Evolutionary conservation across 1,140 invertebrate species (phyloP), one percentile per base, ranked within the genome.

Genomic region (Macrostomum lignano): DNA sequence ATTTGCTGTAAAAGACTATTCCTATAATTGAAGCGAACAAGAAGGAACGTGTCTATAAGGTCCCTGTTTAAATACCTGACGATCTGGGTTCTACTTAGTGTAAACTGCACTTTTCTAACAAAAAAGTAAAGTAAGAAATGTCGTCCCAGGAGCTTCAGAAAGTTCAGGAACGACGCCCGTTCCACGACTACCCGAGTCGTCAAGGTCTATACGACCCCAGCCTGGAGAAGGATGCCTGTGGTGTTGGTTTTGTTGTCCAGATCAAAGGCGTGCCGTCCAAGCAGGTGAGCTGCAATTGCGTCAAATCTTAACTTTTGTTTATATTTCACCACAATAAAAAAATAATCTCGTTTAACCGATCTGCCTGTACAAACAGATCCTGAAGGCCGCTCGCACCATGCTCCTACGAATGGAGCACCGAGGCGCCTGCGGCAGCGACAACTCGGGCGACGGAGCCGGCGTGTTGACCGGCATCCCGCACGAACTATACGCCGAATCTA

Each of bases 361-460:
- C 5, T 13, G 15, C 34, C 34, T 31, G n/a, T 13, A 24, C 11
- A 56, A 63, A 17, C 51, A 84, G 75, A 84, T 96, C 46, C 61
- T 96, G 40, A 67, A 70, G 44, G 82, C 94, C 72, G 81, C 84
- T 10, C 71, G 84, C 55, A 74, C 64, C 35, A 68, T 96, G 55
- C 72, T 86, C 14, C 70, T 72, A 48, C 72, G 86, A 44, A 96
- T 98, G 86, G 78, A 86, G 62, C 88, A 98, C 61, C 71, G 88
- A 40, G 88, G 88, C 41, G 88, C 84, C 15, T 91, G 81, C 59
- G 76, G 79, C 15, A 91, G 84, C 61, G 88, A 98, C 61, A 93
- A 94, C 60, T 88, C 84, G 11, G 88, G 88, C 28, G 88, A 96
- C 57, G 88, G 88, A 29, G 86, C 88, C 42, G 88, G 88, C 35